Evolutionary conservation across 2,888 invertebrate genomes (phyloP).

Genomic region (Frankliniella fusca): DNA sequence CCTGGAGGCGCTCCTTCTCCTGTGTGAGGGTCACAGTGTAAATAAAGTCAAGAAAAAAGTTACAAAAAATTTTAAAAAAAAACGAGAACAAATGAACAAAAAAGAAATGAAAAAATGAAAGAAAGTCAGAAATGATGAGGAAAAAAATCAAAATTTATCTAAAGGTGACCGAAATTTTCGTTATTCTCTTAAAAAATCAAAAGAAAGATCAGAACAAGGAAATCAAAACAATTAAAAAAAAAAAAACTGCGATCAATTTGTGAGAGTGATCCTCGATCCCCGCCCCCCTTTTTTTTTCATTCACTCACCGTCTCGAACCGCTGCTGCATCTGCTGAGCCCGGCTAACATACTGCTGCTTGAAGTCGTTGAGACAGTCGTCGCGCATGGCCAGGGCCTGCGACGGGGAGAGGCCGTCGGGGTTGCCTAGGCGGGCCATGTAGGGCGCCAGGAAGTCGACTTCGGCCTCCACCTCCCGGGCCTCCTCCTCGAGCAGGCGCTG

Average conservation of each 20-base stretch:
- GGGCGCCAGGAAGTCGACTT: conserved; percentile 60
- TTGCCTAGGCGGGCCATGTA: conserved; percentile 53
- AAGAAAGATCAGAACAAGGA: not conserved
- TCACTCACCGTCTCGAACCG: conserved; percentile 59
- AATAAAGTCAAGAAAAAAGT: not conserved
- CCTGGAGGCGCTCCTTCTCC: conserved; percentile 53
- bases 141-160: no score
- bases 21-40: conserved; percentile 43
- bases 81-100: not conserved
- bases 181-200: no score
- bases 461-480: conserved; percentile 59
- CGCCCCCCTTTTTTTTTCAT: not conserved
- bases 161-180: no score
- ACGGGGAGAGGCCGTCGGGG: conserved; percentile 49
- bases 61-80: conserved; percentile 25
- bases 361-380: conserved; percentile 63
- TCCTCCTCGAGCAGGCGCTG: conserved; percentile 49
- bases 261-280: not conserved
- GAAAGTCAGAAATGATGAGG: no score
- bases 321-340: conserved; percentile 61
- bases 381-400: conserved; percentile 50
- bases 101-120: no score
- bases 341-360: conserved; percentile 57
- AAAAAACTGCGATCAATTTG: not conserved
- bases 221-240: not conserved